Percentiles rank a stretch among this genome's conserved stretches.
Evolutionary conservation across 2,888 invertebrate species (phyloP).

Genomic region (Leptinotarsa juncta): DNA sequence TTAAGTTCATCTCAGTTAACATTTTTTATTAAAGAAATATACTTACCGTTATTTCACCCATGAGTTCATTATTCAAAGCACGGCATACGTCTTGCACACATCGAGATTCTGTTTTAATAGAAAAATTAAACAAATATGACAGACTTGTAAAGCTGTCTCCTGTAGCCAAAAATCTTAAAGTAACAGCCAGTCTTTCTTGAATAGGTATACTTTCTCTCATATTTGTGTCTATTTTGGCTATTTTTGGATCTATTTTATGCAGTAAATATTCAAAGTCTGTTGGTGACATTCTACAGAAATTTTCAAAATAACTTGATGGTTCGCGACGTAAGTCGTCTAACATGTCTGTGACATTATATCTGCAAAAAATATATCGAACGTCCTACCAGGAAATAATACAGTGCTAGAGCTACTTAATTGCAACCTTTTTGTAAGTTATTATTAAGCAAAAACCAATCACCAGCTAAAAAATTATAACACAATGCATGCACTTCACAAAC

Average conservation of each 20-base stretch:
- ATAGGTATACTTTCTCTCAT: too few species aligned
- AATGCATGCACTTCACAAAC: not conserved
- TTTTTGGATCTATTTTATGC: slow-evolving; percentile 30
- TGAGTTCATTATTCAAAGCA: slow-evolving; percentile 30
- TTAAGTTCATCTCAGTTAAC: slow-evolving; percentile 8
- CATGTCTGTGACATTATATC: slow-evolving; percentile 26
- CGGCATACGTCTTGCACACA: slow-evolving; percentile 35
- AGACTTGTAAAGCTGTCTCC: slow-evolving; percentile 27
- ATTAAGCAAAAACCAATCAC: not conserved
- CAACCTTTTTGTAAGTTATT: not conserved
- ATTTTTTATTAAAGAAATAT: slow-evolving; percentile 2
- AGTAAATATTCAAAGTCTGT: slow-evolving; percentile 46
- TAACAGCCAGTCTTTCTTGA: too few species aligned
- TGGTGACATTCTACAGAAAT: slow-evolving; percentile 47
- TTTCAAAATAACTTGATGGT: slow-evolving; percentile 41
- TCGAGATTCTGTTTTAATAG: slow-evolving; percentile 33
- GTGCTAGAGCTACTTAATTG: slow-evolving; percentile 6
- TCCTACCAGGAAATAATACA: slow-evolving; percentile 8
- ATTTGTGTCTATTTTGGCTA: too few species aligned
- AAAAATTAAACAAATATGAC: slow-evolving; percentile 34
- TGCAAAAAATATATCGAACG: slow-evolving; percentile 15
- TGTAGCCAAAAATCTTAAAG: too few species aligned
- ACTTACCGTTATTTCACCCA: slow-evolving; percentile 32
- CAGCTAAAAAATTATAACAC: not conserved
- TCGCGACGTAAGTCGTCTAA: slow-evolving; percentile 22